phyloP scores from a whole-genome alignment of 1,140 invertebrate genomes.

The Chrysoperla carnea region DNA sequence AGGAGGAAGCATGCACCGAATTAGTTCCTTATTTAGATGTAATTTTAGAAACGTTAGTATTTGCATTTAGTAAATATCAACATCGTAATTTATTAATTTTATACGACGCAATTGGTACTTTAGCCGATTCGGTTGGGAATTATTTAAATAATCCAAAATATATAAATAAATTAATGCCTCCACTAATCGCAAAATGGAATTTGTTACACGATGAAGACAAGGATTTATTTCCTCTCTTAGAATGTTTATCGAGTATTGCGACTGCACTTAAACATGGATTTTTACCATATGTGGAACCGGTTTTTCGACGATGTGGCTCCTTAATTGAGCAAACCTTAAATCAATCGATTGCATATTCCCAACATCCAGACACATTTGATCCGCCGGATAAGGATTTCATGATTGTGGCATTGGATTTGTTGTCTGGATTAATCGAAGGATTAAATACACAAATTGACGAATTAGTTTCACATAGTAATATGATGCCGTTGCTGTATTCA shows the following conservation, averaged over 20 bases:
- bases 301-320: conserved; percentile 88
- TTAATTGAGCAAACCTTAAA: conserved; percentile 93
- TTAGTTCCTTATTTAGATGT: conserved; percentile 93
- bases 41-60: conserved; percentile 94
- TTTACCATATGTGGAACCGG: conserved; percentile 94
- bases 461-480: conserved; percentile 78
- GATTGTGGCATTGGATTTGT: conserved; percentile 92
- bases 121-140: conserved; percentile 94
- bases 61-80: conserved; percentile 90
- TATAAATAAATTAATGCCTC: conserved; percentile 93
- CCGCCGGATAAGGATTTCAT: conserved; percentile 99
- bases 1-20: conserved; percentile 97
- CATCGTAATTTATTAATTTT: conserved; percentile 97
- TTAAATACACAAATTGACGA: conserved; percentile 87
- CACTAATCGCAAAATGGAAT: conserved; percentile 97
- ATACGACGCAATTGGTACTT: conserved; percentile 96
- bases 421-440: conserved; percentile 91
- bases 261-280: conserved; percentile 94
- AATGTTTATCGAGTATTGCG: conserved; percentile 94
- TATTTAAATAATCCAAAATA: conserved; percentile 95
- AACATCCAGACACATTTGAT: conserved; percentile 70
- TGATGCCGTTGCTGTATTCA: conserved; percentile 90
- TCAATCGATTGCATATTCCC: conserved; percentile 77
- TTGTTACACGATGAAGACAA: conserved; percentile 95
- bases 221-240: conserved; percentile 91